These are phyloP conservation scores for Sturmia bella DNA, from an alignment of 2,888 invertebrate species.

Conservation along the genomic window DNA sequence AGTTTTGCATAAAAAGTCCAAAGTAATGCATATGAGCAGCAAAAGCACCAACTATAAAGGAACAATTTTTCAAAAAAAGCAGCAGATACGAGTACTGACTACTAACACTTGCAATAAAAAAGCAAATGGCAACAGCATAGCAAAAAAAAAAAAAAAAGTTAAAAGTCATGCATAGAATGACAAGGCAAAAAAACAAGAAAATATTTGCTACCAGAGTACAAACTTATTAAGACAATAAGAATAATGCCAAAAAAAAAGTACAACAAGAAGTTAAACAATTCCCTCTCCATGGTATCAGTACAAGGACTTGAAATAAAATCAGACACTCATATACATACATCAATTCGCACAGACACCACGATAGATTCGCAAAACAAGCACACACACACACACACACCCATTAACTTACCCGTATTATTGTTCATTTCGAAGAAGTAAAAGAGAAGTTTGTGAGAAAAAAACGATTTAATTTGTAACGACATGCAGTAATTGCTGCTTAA, in stretches of 20 bases:
- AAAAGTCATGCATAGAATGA: slow-evolving; percentile 65
- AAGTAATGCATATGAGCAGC: slow-evolving; percentile 1
- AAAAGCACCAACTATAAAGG: slow-evolving; percentile 8
- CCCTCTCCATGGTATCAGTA: slow-evolving; percentile 1
- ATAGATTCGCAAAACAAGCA: not conserved
- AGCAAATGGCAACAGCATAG: slow-evolving; percentile 19
- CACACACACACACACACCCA: not conserved
- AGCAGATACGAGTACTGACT: slow-evolving; percentile 8
- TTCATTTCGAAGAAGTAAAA: slow-evolving; percentile 28
- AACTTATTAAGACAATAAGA: slow-evolving; percentile 23
- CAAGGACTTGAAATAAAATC: slow-evolving; percentile 18
- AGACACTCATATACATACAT: not conserved
- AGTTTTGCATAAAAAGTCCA: slow-evolving; percentile 13
- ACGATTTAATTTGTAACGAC: slow-evolving; percentile 72
- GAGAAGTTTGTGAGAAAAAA: slow-evolving; percentile 35
- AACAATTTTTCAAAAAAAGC: not conserved
- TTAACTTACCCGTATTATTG: not conserved
- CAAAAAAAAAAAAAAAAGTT: slow-evolving; percentile 32
- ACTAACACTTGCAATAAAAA: slow-evolving; percentile 20
- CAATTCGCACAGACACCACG: not conserved
- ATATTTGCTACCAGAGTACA: not conserved
- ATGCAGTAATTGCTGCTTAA: slow-evolving; percentile 74
- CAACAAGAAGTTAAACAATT: slow-evolving; percentile 43
- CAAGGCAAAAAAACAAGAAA: slow-evolving; percentile 28
- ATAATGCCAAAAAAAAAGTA: not conserved